A percentile compares a stretch with the other conserved stretches of the same genome.
Conservation (phyloP, 2,113 vertebrate genomes). For the Chroicocephalus ridibundus region DNA sequence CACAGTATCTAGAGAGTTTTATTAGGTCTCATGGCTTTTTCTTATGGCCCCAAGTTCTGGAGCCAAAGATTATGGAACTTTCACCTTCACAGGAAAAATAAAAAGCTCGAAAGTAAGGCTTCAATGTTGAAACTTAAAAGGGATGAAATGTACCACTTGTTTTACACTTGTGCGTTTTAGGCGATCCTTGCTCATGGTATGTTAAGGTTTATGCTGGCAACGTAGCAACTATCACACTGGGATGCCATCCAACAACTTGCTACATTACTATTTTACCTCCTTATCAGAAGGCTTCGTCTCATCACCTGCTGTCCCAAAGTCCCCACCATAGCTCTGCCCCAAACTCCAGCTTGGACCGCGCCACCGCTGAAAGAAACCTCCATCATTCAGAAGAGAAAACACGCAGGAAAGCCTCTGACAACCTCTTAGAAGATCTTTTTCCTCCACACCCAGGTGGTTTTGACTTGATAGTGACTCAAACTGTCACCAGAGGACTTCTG, state of each 20-base stretch:
- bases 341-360: neutral
- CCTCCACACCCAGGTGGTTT: neutral
- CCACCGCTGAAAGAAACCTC: neutral
- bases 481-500: neutral
- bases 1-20: neutral
- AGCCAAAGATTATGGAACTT: neutral
- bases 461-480: neutral
- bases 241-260: neutral
- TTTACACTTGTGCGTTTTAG: neutral
- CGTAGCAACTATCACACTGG: neutral
- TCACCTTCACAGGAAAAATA: neutral
- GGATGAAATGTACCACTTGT: neutral
- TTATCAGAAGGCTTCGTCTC: neutral
- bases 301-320: neutral
- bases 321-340: neutral
- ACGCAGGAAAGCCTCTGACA: neutral
- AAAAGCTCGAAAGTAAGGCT: neutral
- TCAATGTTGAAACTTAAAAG: neutral
- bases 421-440: neutral
- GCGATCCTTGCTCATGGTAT: neutral
- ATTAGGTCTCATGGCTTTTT: neutral
- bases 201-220: neutral
- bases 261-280: neutral
- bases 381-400: neutral
- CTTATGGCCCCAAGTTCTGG: neutral